Base-by-base conservation (phyloP, 2,113 vertebrate species). In the Antennarius striatus region DNA sequence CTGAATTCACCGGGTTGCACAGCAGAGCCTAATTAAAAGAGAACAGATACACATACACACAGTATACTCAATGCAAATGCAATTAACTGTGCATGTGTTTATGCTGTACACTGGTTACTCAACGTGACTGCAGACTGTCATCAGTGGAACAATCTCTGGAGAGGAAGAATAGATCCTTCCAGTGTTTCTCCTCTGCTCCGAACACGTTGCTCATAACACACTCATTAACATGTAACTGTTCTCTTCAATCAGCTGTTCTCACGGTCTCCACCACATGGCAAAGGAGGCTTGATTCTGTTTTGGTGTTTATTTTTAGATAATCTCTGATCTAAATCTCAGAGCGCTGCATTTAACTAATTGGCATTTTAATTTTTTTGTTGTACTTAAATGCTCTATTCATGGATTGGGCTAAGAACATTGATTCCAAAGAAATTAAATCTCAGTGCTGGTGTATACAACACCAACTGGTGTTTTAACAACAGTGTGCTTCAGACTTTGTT, bases 61-160 rank as follows among this genome's bases (percentile, higher is more conserved):
- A 48, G 58, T 22, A 68, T 72, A 13, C 52, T 63, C 54, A 70
- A 80, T 71, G 36, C 68, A 80, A 71, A 83, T 79, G 56, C 59
- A 77, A 70, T 85, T 70, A 81, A 81, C 75, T 59, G 70, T 15
- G 29, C 68, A 76, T 76, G 77, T 77, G 84, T 83, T 86, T 72
- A 73, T 76, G 82, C 55, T 59, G 17, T 7, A 36, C 32, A 36
- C 32, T 36, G 32, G 51, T 71, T 79, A 56, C 39, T 73, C 53
- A 65, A 32, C 5, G 49, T 80, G 80, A 83, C 68, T 82, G 67
- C 65, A 71, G 75, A 79, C 68, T 57, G 77, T 68, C 75, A 75
- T 79, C 65, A 73, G 68, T 54, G 60, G 70, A 68, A 29, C 69
- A 52, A 56, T 73, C 79, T 69, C 71, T 49, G 58, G 62, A 59